Base-by-base conservation (phyloP, 2,113 vertebrate genomes). In the Chaetura pelagica region DNA sequence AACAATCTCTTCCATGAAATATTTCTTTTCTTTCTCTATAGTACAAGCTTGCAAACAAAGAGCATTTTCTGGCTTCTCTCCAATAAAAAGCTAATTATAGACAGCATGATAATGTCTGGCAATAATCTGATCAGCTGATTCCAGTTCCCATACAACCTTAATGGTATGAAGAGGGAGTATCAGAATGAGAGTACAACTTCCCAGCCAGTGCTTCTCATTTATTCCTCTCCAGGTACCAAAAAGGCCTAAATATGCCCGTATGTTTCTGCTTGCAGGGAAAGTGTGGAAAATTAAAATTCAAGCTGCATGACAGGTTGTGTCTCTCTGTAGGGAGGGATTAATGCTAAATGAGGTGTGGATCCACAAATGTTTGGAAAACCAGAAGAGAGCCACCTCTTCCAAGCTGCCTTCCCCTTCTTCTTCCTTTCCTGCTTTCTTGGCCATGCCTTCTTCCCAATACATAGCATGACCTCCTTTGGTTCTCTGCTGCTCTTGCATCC, bases 21-120 rank as follows among this genome's bases (percentile, higher is more conserved):
- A 84, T 89, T 93, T 91, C 40, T 87, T 74, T 87, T 89, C 72
- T 92, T 91, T 90, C 84, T 91, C 79, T 84, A 61, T 81, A 79
- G 90, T 86, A 64, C 69, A 91, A 73, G 80, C 94, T 89, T 95
- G 77, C 94, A 96, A 96, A 96, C 89, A 97, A 94, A 95, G 75
- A 91, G 61, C 63, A 62, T 94, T 96, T 95, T 90, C 87, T 93
- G 93, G 87, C 88, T 94, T 82, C 79, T 95, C 48, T 89, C 90
- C 75, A 94, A 61, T 68, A 96, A 94, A 89, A 91, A 93, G 86
- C 88, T 96, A 95, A 97, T 97, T 97, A 94, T 74, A 95, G 91
- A 54, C 68, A 89, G 91, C 84, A 91, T 97, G 96, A 95, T 96
- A 90, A 92, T 89, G 78, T 89, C 92, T 94, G 89, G 84, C 90